Percentiles rank a stretch among this genome's conserved stretches.
These are phyloP conservation scores for Andrena bucephala DNA, from an alignment of 2,888 invertebrate genomes.

Conservation along the genomic window DNA sequence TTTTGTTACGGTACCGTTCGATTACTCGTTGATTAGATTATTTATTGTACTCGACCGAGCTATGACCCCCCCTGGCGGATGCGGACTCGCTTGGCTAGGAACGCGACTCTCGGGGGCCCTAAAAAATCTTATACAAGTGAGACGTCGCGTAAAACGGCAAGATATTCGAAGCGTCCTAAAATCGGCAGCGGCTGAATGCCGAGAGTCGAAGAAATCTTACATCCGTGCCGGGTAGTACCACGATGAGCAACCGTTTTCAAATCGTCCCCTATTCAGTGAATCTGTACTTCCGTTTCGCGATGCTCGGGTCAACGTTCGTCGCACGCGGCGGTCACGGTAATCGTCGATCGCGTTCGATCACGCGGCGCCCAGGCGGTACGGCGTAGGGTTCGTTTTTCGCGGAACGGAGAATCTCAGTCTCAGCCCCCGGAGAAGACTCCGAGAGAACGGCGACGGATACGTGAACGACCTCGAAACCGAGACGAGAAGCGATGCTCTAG, in stretches of 20 bases:
- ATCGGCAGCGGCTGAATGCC: slow-evolving; percentile 22
- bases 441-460: slow-evolving; percentile 44
- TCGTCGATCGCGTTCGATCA: too few species aligned
- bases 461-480: slow-evolving; percentile 45
- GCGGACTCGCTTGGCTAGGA: slow-evolving; percentile 26
- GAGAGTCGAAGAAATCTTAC: slow-evolving; percentile 10
- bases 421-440: slow-evolving; percentile 43
- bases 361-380: background rate
- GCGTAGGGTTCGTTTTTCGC: slow-evolving; percentile 9
- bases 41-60: slow-evolving; percentile 33
- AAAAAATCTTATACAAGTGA: slow-evolving; percentile 21
- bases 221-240: background rate
- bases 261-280: background rate
- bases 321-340: too few species aligned
- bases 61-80: background rate
- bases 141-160: slow-evolving; percentile 21
- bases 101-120: slow-evolving; percentile 27
- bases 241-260: slow-evolving; percentile 2
- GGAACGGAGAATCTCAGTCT: slow-evolving; percentile 57
- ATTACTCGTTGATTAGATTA: slow-evolving; percentile 35
- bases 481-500: slow-evolving; percentile 76
- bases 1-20: slow-evolving; percentile 36
- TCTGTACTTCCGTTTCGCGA: background rate
- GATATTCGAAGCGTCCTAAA: slow-evolving; percentile 36
- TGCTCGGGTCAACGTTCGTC: background rate